These are phyloP conservation scores for Dryadula phaetusa DNA, from an alignment of 2,888 invertebrate species.

Conservation along the genomic window DNA sequence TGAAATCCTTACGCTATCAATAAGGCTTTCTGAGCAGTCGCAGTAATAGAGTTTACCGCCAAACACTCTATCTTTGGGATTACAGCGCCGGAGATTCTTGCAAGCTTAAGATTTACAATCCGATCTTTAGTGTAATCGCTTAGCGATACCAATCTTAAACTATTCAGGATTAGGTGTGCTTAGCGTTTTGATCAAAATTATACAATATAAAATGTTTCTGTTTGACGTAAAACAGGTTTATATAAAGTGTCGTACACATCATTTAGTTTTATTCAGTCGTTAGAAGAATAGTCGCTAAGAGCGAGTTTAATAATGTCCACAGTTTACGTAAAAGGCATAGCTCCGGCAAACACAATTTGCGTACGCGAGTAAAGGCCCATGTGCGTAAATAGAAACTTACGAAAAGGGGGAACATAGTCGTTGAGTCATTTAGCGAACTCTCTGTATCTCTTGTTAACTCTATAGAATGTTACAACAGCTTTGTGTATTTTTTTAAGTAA, in stretches of 20 bases:
- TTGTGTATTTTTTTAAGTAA: background rate
- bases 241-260: background rate
- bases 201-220: background rate
- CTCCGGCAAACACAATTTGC: background rate
- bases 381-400: conserved; percentile 8
- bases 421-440: conserved; percentile 4
- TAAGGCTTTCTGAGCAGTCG: conserved; percentile 50
- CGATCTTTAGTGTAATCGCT: conserved; percentile 73
- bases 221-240: background rate
- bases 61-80: conserved; percentile 72
- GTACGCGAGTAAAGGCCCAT: background rate
- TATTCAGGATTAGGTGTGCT: conserved; percentile 37
- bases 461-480: background rate
- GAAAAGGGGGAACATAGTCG: background rate
- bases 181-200: conserved; percentile 25
- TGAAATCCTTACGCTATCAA: conserved; percentile 50
- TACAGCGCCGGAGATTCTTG: conserved; percentile 57
- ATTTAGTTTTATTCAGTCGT: background rate
- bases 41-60: conserved; percentile 55
- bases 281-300: background rate
- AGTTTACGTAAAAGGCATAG: conserved; percentile 7
- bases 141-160: conserved; percentile 59
- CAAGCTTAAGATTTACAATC: conserved; percentile 68
- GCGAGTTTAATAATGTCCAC: no score
- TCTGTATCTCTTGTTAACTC: background rate